Evolutionary conservation across 2,797 vertebrate genomes (phyloP).

Genomic region (Scomberomorus guttatus): DNA sequence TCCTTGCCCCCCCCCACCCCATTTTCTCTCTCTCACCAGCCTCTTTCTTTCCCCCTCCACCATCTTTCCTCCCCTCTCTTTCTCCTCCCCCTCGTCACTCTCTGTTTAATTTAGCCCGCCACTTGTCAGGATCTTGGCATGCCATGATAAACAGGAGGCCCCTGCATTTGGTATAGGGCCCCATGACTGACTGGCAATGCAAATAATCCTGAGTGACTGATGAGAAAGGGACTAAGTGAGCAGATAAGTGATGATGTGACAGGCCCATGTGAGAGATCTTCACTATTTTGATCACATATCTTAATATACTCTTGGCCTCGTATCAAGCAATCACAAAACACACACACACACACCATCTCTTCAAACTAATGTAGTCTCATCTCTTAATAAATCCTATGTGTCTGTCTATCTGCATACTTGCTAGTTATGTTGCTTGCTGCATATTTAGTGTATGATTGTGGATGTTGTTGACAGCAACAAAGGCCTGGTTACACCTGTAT

Average conservation of each 20-base stretch:
- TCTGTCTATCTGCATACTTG: neutral
- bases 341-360: neutral
- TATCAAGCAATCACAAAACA: slow-evolving; percentile 25
- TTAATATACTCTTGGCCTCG: slow-evolving; percentile 43
- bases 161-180: slow-evolving; percentile 49
- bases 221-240: slow-evolving; percentile 63
- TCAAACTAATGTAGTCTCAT: neutral
- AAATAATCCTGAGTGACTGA: slow-evolving; percentile 76
- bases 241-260: slow-evolving; percentile 60
- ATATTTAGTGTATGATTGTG: no score
- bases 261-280: slow-evolving; percentile 51
- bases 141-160: slow-evolving; percentile 65
- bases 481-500: no score
- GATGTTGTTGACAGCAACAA: neutral
- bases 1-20: neutral
- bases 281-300: slow-evolving; percentile 60
- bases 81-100: slow-evolving; percentile 44
- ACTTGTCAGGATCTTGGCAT: slow-evolving; percentile 76
- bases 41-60: slow-evolving; percentile 37
- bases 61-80: slow-evolving; percentile 18
- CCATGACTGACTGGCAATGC: slow-evolving; percentile 55
- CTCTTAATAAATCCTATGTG: neutral
- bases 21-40: slow-evolving; percentile 12
- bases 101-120: slow-evolving; percentile 68
- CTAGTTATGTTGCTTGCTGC: neutral